Evolutionary conservation across 2,888 invertebrate genomes (phyloP).

Genomic region (Ochlodes sylvanus): DNA sequence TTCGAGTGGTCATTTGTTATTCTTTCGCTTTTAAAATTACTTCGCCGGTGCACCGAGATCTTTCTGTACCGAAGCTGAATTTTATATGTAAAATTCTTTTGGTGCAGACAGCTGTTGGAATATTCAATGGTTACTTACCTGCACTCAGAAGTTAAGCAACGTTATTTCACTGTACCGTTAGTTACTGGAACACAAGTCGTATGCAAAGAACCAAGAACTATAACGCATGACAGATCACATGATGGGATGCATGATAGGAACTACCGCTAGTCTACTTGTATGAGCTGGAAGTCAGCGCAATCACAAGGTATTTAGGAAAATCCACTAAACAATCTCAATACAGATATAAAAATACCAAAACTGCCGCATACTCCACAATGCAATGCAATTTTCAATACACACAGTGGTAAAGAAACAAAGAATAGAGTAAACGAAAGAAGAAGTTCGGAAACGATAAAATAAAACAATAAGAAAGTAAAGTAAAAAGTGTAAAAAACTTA

Average conservation of each 20-base stretch:
- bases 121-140: conserved; percentile 44
- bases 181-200: conserved; percentile 31
- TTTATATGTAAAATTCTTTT: conserved; percentile 39
- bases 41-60: conserved; percentile 35
- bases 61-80: conserved; percentile 34
- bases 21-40: conserved; percentile 37
- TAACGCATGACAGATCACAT: conserved; percentile 53
- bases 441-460: conserved; percentile 47
- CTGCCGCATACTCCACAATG: conserved; percentile 84
- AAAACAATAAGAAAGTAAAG: conserved; percentile 61
- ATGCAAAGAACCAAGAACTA: conserved; percentile 45
- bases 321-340: conserved; percentile 65
- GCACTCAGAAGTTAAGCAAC: conserved; percentile 39
- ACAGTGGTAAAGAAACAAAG: conserved; percentile 61
- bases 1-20: conserved; percentile 39
- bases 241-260: conserved; percentile 72
- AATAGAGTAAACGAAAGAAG: conserved; percentile 57
- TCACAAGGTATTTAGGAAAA: conserved; percentile 58
- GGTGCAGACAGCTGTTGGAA: conserved; percentile 39
- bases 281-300: conserved; percentile 61
- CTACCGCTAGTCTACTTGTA: conserved; percentile 70
- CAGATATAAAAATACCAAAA: conserved; percentile 61
- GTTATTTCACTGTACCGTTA: conserved; percentile 31
- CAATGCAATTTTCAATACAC: conserved; percentile 77
- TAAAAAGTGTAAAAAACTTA: conserved; percentile 60